These are phyloP conservation scores for Nematostella vectensis DNA, from an alignment of 92 coral and sea anemone species.

Conservation along the genomic window DNA sequence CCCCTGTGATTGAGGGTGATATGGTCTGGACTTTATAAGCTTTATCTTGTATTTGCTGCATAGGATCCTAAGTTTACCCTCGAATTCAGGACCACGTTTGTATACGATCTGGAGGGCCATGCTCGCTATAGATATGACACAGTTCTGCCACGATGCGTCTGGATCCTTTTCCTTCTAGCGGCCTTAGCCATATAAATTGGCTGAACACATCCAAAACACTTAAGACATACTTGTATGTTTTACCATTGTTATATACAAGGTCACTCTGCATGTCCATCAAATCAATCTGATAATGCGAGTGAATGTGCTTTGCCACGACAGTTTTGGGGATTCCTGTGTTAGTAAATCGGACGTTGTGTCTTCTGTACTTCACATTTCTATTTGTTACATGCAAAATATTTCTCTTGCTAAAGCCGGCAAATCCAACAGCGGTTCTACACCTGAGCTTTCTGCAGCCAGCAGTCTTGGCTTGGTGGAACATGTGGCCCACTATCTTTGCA, in stretches of 20 bases:
- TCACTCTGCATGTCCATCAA: constrained; percentile 28
- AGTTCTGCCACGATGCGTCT: constrained; percentile 17
- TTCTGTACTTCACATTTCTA: constrained; percentile 25
- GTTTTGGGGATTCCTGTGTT: constrained; percentile 31
- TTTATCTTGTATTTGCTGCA: constrained; percentile 14
- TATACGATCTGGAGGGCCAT: constrained; percentile 27
- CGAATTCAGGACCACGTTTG: constrained; percentile 45
- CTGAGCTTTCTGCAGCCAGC: not conserved
- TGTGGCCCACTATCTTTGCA: not conserved
- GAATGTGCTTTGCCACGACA: constrained; percentile 27
- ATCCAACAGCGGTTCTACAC: not conserved
- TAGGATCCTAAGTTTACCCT: constrained; percentile 27
- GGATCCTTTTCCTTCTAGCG: constrained; percentile 21
- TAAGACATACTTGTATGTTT: constrained; percentile 18
- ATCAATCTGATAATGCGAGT: constrained; percentile 32
- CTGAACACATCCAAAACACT: constrained; percentile 35
- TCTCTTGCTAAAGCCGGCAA: constrained; percentile 18
- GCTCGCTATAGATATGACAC: constrained; percentile 9
- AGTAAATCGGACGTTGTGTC: constrained; percentile 19
- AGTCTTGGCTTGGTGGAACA: not conserved
- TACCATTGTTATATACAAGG: constrained; percentile 10
- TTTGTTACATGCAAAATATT: constrained; percentile 6
- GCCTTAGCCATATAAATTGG: constrained; percentile 34
- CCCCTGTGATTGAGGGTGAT: constrained; percentile 54
- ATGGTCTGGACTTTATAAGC: constrained; percentile 25